Conservation (phyloP, 2,797 vertebrate genomes). For the Chloroceryle inda region DNA sequence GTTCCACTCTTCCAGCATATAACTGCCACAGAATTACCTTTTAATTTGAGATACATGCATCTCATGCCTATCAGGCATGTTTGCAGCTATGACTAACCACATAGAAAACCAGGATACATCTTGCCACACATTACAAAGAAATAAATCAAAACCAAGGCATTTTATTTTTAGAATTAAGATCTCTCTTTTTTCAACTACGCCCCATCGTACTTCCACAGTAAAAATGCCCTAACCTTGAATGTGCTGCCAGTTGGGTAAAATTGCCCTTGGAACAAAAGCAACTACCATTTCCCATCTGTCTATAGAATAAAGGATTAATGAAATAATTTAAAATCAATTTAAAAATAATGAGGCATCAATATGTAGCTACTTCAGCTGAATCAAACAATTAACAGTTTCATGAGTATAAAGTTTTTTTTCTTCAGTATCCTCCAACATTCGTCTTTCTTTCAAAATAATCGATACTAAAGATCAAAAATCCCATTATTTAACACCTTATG, state of each 20-base stretch:
- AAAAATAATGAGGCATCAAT: constrained; percentile 49
- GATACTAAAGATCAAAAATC: background rate
- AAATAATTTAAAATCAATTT: background rate
- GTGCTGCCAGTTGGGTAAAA: background rate
- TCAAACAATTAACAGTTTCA: constrained; percentile 23
- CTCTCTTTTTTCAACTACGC: background rate
- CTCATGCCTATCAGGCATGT: background rate
- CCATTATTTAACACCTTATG: background rate
- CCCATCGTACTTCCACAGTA: background rate
- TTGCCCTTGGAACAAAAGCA: background rate
- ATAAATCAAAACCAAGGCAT: background rate
- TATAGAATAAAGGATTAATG: constrained; percentile 25
- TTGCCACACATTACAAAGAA: background rate
- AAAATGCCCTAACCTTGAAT: background rate
- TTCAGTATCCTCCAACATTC: background rate
- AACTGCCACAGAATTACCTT: background rate
- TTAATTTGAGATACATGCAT: background rate
- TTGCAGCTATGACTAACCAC: background rate
- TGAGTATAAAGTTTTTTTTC: background rate
- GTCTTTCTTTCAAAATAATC: background rate
- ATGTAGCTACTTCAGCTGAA: constrained; percentile 6
- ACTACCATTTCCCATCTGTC: background rate
- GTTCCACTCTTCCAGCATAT: background rate
- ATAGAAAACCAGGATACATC: background rate
- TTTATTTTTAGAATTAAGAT: background rate